Evolutionary conservation across 2,888 invertebrate genomes (phyloP).

Genomic region (Drosophila kokeensis): DNA sequence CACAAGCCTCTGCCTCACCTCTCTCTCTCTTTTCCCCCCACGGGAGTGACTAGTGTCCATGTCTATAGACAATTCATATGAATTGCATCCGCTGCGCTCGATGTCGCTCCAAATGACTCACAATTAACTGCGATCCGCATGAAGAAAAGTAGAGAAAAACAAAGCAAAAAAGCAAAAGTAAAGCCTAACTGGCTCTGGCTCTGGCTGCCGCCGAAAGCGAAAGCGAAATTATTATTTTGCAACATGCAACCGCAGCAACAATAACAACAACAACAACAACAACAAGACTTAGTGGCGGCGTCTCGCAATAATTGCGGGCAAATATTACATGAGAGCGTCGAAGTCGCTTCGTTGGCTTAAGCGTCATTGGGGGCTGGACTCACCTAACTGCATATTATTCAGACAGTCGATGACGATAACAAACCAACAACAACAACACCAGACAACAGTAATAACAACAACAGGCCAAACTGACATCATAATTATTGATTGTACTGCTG

Average conservation of each 20-base stretch:
- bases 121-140: constrained; percentile 70
- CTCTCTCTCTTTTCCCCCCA: background rate
- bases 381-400: constrained; percentile 57
- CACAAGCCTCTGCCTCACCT: background rate
- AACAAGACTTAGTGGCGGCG: constrained; percentile 41
- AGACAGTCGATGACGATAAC: constrained; percentile 68
- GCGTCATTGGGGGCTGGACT: constrained; percentile 43
- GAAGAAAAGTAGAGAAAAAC: constrained; percentile 20
- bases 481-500: constrained; percentile 68
- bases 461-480: constrained; percentile 57
- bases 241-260: constrained; percentile 76
- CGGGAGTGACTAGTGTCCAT: constrained; percentile 1
- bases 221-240: constrained; percentile 78
- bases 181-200: constrained; percentile 51
- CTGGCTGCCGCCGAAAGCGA: constrained; percentile 49
- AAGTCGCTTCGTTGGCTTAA: constrained; percentile 21
- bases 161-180: constrained; percentile 10
- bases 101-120: constrained; percentile 68
- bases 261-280: constrained; percentile 36
- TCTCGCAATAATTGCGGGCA: constrained; percentile 76
- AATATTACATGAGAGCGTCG: constrained; percentile 71
- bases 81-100: constrained; percentile 56
- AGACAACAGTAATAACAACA: constrained; percentile 20
- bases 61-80: constrained; percentile 21
- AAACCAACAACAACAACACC: constrained; percentile 31